Evolutionary conservation across 64 coral and sea anemone species (phyloP).

Genomic region (Pachyseris speciosa): DNA sequence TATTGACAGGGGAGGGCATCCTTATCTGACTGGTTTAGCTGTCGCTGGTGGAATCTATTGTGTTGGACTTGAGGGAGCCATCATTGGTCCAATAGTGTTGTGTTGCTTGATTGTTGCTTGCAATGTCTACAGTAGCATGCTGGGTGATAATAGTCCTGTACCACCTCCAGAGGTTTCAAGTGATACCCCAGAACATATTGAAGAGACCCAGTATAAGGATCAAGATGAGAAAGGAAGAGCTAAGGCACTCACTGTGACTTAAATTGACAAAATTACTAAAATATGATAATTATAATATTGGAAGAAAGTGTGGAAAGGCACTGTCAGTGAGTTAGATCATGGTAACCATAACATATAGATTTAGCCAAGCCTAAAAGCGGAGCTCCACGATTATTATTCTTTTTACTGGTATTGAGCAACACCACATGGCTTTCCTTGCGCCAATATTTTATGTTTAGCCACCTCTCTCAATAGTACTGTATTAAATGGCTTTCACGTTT

Average conservation of each 20-base stretch:
- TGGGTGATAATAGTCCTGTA: constrained; percentile 72
- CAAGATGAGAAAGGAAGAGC: not conserved
- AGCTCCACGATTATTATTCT: too few relatives aligned
- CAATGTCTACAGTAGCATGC: constrained; percentile 89
- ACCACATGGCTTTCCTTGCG: too few relatives aligned
- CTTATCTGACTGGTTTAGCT: constrained; percentile 97
- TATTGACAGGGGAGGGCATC: constrained; percentile 88
- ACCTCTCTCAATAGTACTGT: too few relatives aligned
- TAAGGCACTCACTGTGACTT: not conserved
- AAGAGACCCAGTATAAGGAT: not conserved
- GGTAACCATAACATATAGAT: too few relatives aligned
- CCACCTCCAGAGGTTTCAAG: not conserved
- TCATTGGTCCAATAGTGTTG: constrained; percentile 95
- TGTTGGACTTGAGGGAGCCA: constrained; percentile 94
- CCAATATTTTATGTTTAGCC: too few relatives aligned
- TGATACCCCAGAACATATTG: not conserved
- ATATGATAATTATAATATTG: too few relatives aligned
- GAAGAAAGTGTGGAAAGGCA: too few relatives aligned
- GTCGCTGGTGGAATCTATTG: constrained; percentile 98
- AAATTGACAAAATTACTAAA: too few relatives aligned
- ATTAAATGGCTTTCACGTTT: too few relatives aligned
- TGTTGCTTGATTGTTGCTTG: constrained; percentile 97
- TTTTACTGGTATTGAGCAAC: too few relatives aligned
- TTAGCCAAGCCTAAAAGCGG: too few relatives aligned
- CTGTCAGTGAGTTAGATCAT: too few relatives aligned